Evolutionary conservation across 2,888 invertebrate species (phyloP).

Genomic region (Macrophya alboannulata): DNA sequence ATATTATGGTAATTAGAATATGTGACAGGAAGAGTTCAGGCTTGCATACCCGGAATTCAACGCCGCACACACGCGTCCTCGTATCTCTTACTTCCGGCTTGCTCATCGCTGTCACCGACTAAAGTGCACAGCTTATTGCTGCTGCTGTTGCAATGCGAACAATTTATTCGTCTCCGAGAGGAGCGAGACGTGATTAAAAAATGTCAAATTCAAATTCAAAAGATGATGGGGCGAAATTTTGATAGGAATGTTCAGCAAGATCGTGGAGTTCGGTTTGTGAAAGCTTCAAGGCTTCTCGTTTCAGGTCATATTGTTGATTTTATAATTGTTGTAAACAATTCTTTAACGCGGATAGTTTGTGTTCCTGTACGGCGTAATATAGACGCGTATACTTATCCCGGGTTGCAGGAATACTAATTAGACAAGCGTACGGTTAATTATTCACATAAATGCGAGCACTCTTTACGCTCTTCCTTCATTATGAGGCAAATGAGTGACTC

Average conservation of each 20-base stretch:
- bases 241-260: conserved; percentile 12
- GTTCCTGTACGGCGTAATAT: background rate
- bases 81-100: conserved; percentile 62
- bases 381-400: background rate
- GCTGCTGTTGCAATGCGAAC: background rate
- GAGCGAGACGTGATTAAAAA: too few species aligned
- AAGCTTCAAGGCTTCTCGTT: background rate
- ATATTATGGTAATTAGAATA: conserved; percentile 74
- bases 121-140: background rate
- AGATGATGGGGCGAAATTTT: background rate
- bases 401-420: conserved; percentile 44
- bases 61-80: conserved; percentile 50
- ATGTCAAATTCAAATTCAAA: too few species aligned
- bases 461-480: conserved; percentile 65
- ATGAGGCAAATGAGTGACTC: conserved; percentile 76
- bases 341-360: background rate
- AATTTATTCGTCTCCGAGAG: background rate
- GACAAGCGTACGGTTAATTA: conserved; percentile 53
- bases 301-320: background rate
- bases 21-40: conserved; percentile 40
- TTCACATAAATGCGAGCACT: conserved; percentile 47
- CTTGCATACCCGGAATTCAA: conserved; percentile 52
- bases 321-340: background rate
- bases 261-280: background rate
- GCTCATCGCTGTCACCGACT: conserved; percentile 51